Evolutionary conservation across 2,888 invertebrate genomes (phyloP).

Genomic region (Oscheius sp.): DNA sequence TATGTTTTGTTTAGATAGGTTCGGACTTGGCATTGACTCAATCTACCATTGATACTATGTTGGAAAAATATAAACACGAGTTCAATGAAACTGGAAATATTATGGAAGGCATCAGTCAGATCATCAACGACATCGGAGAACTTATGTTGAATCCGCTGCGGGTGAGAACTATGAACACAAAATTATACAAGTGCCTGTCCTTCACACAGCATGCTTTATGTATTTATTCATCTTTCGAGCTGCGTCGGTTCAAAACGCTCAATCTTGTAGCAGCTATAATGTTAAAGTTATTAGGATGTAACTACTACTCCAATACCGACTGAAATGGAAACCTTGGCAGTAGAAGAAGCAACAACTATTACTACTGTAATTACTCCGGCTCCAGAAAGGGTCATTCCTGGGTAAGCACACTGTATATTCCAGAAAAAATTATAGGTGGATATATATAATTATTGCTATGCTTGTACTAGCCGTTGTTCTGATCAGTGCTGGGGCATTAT

Average conservation of each 20-base stretch:
- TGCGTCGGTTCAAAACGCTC: too few relatives aligned
- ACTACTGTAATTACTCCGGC: neutral
- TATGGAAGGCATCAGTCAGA: conserved; percentile 67
- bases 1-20: conserved; percentile 55
- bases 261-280: too few relatives aligned
- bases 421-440: conserved; percentile 10
- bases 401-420: neutral
- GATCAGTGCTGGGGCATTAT: conserved; percentile 1
- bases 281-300: conserved; percentile 6
- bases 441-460: conserved; percentile 40
- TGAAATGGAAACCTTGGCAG: conserved; percentile 27
- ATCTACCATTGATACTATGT: conserved; percentile 55
- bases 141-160: conserved; percentile 61
- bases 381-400: conserved; percentile 36
- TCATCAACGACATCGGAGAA: conserved; percentile 66
- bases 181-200: neutral
- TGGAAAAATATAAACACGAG: conserved; percentile 60
- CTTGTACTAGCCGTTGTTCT: conserved; percentile 16
- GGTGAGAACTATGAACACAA: conserved; percentile 26
- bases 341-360: conserved; percentile 7
- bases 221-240: too few relatives aligned
- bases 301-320: conserved; percentile 7
- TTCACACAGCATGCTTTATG: too few relatives aligned
- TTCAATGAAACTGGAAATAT: conserved; percentile 65
- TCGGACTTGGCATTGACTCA: conserved; percentile 60